Evolutionary conservation across 2,888 invertebrate genomes (phyloP), one percentile per base, ranked within the genome.

Genomic region (Polyploca ridens): DNA sequence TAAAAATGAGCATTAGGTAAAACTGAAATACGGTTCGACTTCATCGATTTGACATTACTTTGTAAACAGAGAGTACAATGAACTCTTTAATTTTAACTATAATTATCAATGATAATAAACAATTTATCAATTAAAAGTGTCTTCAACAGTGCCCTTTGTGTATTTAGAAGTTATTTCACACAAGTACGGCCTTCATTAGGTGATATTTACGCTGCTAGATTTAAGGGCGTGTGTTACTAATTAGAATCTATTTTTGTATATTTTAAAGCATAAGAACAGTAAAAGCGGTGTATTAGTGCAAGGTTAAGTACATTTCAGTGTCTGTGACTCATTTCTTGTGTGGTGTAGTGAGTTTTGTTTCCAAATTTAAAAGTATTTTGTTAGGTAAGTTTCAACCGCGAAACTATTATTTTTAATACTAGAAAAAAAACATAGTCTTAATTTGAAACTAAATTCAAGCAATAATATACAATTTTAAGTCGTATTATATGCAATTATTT

Each of bases 61-160:
- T 88, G 89, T 91, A 92, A 92, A 92, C 90, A 91, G 62, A 63
- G 69, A 75, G 90, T 85, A 85, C 91, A 90, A 86, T 91, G 91
- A 90, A 92, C 90, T 84, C 78, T 65, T 77, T 72, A 58, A 77
- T 66, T 75, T 82, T 74, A 68, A 67, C 63, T 63, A 67, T 63
- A 82, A 81, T 82, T 81, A 80, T 75, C 71, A 78, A 74, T 77
- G 76, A 85, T 83, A 86, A 71, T 75, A 65, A 64, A 38, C 60
- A 74, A 77, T 74, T 82, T 71, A 79, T 88, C 74, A 85, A 84
- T 84, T 74, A 88, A 89, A 89, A 76, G 76, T 79, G 72, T 70
- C 70, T 72, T 78, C 68, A 65, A 66, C 67, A 71, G 70, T 76
- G 76, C 74, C 62, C 58, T 66, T 64, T 66, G 65, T 65, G 66